Conservation (phyloP, 2,797 vertebrate genomes). For the Pantherophis vulpinus region DNA sequence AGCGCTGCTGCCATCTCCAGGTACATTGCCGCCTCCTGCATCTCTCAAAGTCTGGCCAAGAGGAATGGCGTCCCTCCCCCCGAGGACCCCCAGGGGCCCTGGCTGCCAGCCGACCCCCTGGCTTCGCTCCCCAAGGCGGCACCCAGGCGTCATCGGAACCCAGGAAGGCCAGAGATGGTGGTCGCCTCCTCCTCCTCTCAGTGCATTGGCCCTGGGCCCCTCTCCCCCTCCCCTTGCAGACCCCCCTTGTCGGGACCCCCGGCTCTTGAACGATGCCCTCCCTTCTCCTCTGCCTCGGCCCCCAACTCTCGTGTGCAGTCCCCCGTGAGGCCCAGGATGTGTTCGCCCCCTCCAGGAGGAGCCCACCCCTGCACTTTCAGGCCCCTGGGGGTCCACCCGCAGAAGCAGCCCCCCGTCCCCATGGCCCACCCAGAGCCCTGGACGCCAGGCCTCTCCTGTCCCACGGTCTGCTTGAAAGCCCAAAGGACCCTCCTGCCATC, state of each 20-base stretch:
- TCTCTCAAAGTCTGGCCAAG: conserved; percentile 81
- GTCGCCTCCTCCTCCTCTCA: neutral
- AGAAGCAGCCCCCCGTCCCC: conserved; percentile 62
- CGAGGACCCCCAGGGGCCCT: neutral
- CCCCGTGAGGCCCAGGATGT: conserved; percentile 47
- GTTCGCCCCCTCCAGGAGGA: conserved; percentile 41
- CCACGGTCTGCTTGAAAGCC: neutral
- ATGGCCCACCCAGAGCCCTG: conserved; percentile 74
- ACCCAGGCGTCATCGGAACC: neutral
- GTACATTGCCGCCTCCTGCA: conserved; percentile 82
- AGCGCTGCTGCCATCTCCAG: conserved; percentile 72
- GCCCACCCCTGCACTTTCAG: conserved; percentile 64
- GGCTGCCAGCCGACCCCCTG: conserved; percentile 43
- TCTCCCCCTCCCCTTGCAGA: neutral
- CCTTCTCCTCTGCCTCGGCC: conserved; percentile 75
- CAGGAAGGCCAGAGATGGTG: neutral
- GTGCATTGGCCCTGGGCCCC: neutral
- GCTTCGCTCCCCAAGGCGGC: conserved; percentile 46
- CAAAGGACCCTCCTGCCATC: conserved; percentile 51
- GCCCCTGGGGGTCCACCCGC: conserved; percentile 66
- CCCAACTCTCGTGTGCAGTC: conserved; percentile 81
- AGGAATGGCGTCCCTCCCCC: neutral
- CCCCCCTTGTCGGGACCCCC: neutral
- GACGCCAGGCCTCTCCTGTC: conserved; percentile 49
- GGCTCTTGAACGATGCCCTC: conserved; percentile 35